phyloP scores from a whole-genome alignment of 53 echinoderm and acorn worm species.

The Luidia sarsii region DNA sequence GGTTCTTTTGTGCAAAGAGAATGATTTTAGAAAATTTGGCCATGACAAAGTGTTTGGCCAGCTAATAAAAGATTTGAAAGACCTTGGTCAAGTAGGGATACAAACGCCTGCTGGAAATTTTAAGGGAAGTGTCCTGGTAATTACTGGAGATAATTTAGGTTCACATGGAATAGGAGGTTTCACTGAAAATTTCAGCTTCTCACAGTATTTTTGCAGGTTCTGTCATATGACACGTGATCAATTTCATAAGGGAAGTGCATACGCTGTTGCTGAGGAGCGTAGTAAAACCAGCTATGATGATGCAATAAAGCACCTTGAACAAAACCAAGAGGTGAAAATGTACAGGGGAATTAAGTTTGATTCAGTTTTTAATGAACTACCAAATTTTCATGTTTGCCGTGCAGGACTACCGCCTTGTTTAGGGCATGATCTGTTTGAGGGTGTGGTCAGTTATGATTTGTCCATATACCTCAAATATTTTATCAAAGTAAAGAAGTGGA shows the following conservation, averaged over 20 bases:
- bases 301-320: too few relatives aligned
- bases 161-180: conserved; percentile 69
- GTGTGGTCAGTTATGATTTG: conserved; percentile 54
- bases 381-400: conserved; percentile 45
- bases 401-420: conserved; percentile 54
- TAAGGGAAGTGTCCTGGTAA: conserved; percentile 46
- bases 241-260: conserved; percentile 15
- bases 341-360: conserved; percentile 49
- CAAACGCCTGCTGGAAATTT: conserved; percentile 15
- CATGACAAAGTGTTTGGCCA: conserved; percentile 34
- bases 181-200: conserved; percentile 54
- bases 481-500: conserved; percentile 25
- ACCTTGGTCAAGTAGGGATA: background rate
- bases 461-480: conserved; percentile 39
- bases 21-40: background rate
- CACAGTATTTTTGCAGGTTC: conserved; percentile 46
- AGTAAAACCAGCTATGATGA: too few relatives aligned
- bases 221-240: conserved; percentile 44
- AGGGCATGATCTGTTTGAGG: conserved; percentile 65
- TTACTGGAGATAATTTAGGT: conserved; percentile 66
- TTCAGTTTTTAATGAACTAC: conserved; percentile 36
- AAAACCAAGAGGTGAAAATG: background rate
- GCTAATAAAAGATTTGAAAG: conserved; percentile 52
- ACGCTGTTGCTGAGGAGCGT: too few relatives aligned
- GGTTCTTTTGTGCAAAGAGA: conserved; percentile 67